phyloP scores from a whole-genome alignment of 2,113 vertebrate species.

The Gopherus flavomarginatus region DNA sequence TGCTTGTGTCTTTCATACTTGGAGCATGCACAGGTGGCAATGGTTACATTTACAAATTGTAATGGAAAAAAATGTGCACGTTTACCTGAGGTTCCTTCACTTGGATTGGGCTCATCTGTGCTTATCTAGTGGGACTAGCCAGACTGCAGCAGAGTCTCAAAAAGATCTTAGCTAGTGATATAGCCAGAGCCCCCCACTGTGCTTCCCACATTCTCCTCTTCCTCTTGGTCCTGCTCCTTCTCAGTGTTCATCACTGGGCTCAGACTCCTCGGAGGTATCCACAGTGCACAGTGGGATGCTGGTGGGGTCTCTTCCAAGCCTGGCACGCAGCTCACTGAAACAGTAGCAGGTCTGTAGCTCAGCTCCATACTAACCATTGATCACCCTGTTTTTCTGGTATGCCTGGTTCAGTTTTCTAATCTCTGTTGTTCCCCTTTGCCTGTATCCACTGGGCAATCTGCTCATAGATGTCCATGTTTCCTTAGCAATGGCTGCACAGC shows the following conservation, averaged over 20 bases:
- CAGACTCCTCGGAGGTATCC: background rate
- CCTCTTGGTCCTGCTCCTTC: background rate
- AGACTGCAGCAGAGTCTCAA: background rate
- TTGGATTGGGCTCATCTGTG: background rate
- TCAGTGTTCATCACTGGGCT: background rate
- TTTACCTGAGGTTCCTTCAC: background rate
- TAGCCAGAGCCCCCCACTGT: no score
- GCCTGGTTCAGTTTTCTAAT: background rate
- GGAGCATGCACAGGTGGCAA: background rate
- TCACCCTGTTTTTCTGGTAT: background rate
- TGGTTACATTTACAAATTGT: background rate
- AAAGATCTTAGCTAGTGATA: no score
- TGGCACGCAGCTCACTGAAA: background rate
- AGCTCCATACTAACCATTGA: background rate
- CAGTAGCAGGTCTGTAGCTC: background rate
- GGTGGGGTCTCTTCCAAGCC: background rate
- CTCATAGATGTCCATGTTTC: background rate
- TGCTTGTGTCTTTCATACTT: background rate
- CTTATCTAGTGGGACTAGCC: background rate
- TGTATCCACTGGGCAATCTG: background rate
- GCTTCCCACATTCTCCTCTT: background rate
- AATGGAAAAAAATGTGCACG: background rate
- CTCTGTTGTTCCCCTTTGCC: background rate
- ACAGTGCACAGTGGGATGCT: background rate
- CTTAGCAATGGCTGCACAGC: background rate